Evolutionary conservation across 2,888 invertebrate genomes (phyloP).

Genomic region (Pardosa pseudoannulata): DNA sequence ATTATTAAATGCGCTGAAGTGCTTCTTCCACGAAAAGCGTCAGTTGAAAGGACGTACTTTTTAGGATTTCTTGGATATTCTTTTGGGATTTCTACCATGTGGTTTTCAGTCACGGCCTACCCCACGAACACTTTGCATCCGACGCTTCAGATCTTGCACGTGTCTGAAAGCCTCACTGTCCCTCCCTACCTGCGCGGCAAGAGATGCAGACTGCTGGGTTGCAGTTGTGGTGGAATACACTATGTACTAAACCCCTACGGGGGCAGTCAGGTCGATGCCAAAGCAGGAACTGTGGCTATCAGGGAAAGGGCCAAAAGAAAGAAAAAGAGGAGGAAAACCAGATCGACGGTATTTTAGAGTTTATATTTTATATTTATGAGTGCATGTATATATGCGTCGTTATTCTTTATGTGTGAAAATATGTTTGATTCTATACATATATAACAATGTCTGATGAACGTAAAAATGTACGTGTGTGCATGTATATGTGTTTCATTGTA

Average conservation of each 20-base stretch:
- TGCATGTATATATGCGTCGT: too few relatives aligned
- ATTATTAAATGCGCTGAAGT: too few relatives aligned
- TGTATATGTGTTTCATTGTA: too few relatives aligned
- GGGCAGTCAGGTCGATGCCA: background rate
- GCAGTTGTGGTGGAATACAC: slow-evolving; percentile 65
- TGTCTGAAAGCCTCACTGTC: slow-evolving; percentile 47
- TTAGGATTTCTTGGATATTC: too few relatives aligned
- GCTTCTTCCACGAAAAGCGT: too few relatives aligned
- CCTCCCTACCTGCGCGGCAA: slow-evolving; percentile 54
- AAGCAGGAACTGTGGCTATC: background rate
- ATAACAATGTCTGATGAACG: too few relatives aligned
- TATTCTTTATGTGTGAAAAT: too few relatives aligned
- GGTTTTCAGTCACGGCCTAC: slow-evolving; percentile 70
- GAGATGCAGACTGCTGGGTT: slow-evolving; percentile 57
- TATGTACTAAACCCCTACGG: slow-evolving; percentile 53
- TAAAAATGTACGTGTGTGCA: too few relatives aligned
- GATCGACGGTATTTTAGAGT: slow-evolving; percentile 1
- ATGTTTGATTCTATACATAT: too few relatives aligned
- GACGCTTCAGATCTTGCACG: slow-evolving; percentile 63
- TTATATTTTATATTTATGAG: too few relatives aligned
- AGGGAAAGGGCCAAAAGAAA: background rate
- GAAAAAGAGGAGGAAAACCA: background rate
- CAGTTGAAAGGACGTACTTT: too few relatives aligned
- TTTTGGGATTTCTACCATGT: too few relatives aligned
- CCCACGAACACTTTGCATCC: slow-evolving; percentile 71